Base-by-base conservation (phyloP, 2,797 vertebrate genomes). In the Lagocephalus sceleratus region DNA sequence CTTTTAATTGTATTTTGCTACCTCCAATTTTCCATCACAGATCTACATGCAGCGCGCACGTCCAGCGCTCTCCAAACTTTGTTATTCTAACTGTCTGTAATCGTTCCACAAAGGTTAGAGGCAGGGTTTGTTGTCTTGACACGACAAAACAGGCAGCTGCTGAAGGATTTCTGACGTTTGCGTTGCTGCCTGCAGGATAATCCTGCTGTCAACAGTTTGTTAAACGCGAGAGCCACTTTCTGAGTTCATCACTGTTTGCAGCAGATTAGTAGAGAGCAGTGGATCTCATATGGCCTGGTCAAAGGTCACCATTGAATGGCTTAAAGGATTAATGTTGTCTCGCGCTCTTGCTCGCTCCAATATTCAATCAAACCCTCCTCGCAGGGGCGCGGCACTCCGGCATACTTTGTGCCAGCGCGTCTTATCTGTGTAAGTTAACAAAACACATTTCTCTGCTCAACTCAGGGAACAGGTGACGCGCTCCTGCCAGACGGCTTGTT, bases 241-340 rank as follows among this genome's bases (percentile, higher is more conserved):
- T 89, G 82, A 81, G 83, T 88, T 89, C 86, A 88, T 89, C 84
- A 85, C 82, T 85, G 88, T 87, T 89, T 81, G 79, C 72, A 86
- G 68, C 90, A 91, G 89, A 90, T 91, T 92, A 91, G 82, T 75
- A 57, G 72, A 81, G 84, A 85, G 79, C 82, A 89, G 86, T 89
- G 86, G 89, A 90, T 90, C 88, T 91, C 89, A 90, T 90, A 89
- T 86, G 88, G 84, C 81, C 88, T 76, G 85, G 89, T 90, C 90
- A 91, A 85, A 88, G 87, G 86, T 84, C 90, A 90, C 88, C 85
- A 84, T 86, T 87, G 86, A 90, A 89, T 79, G 86, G 85, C 83
- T 92, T 91, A 92, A 89, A 53, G 88, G 90, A 91, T 92, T 91
- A 91, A 89, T 87, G 81, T 83, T 81, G 72, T 84, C 75, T 73